These are phyloP conservation scores for Tanaodytes sp. DNA, from an alignment of 2,888 invertebrate species.

Conservation along the genomic window DNA sequence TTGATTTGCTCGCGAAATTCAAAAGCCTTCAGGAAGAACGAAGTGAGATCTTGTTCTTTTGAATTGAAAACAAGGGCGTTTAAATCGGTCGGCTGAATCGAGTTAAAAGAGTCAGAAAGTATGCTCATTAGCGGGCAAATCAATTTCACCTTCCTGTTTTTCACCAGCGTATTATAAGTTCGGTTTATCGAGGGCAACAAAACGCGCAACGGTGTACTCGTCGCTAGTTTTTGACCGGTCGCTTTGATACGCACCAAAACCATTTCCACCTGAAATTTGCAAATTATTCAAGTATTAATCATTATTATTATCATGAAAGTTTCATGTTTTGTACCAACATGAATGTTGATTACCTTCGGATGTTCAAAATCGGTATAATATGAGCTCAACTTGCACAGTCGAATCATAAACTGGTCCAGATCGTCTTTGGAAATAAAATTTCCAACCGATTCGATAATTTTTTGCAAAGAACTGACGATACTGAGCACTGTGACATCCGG, in stretches of 20 bases:
- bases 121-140: conserved; percentile 84
- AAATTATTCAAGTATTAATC: background rate
- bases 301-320: no score
- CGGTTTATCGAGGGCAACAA: conserved; percentile 83
- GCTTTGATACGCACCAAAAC: conserved; percentile 77
- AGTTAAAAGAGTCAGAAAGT: conserved; percentile 81
- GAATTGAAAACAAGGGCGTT: conserved; percentile 75
- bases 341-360: conserved; percentile 67
- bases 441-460: conserved; percentile 86
- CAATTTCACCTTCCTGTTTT: conserved; percentile 77
- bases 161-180: conserved; percentile 78
- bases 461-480: conserved; percentile 84
- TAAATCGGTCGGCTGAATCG: conserved; percentile 79
- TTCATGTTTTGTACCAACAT: no score
- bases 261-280: conserved; percentile 67
- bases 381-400: conserved; percentile 76
- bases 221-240: conserved; percentile 81
- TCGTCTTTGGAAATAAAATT: conserved; percentile 92
- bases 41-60: conserved; percentile 77
- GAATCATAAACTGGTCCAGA: conserved; percentile 80
- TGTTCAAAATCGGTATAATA: conserved; percentile 65
- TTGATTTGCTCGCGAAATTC: conserved; percentile 78
- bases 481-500: conserved; percentile 81
- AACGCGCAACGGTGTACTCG: conserved; percentile 81
- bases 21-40: conserved; percentile 83